phyloP scores from a whole-genome alignment of 1,140 invertebrate species.

The Sitodiplosis mosellana region DNA sequence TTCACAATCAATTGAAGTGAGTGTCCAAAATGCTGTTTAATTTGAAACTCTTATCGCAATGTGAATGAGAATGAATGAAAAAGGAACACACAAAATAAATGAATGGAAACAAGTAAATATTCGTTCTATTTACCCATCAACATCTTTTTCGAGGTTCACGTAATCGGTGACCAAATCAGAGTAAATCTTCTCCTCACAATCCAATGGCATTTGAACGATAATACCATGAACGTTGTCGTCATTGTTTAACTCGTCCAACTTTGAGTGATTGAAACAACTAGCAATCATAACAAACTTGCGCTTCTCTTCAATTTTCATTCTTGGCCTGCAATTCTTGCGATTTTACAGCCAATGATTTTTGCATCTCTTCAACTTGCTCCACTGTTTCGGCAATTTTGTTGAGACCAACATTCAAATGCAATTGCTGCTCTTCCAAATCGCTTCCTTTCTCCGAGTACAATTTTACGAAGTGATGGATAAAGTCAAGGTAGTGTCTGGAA shows the following conservation, averaged over 20 bases:
- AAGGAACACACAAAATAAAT: too few relatives aligned
- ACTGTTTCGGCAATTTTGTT: slow-evolving; percentile 99
- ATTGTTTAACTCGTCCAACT: slow-evolving; percentile 61
- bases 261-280: too few relatives aligned
- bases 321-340: slow-evolving; percentile 93
- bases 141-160: slow-evolving; percentile 77
- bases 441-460: slow-evolving; percentile 94
- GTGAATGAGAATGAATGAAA: too few relatives aligned
- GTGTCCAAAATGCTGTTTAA: too few relatives aligned
- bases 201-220: slow-evolving; percentile 93
- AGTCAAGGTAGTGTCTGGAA: slow-evolving; percentile 96
- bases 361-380: slow-evolving; percentile 98
- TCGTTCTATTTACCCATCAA: slow-evolving; percentile 58
- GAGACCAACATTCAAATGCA: slow-evolving; percentile 96
- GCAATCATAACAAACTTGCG: slow-evolving; percentile 81
- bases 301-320: slow-evolving; percentile 92
- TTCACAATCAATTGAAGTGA: too few relatives aligned
- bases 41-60: too few relatives aligned
- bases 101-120: too few relatives aligned
- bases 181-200: slow-evolving; percentile 65
- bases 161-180: slow-evolving; percentile 71
- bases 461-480: slow-evolving; percentile 98
- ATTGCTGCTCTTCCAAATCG: slow-evolving; percentile 95
- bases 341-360: slow-evolving; percentile 95
- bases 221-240: slow-evolving; percentile 81